Base-by-base conservation (phyloP, 2,888 invertebrate genomes). In the Protophormia terraenovae region DNA sequence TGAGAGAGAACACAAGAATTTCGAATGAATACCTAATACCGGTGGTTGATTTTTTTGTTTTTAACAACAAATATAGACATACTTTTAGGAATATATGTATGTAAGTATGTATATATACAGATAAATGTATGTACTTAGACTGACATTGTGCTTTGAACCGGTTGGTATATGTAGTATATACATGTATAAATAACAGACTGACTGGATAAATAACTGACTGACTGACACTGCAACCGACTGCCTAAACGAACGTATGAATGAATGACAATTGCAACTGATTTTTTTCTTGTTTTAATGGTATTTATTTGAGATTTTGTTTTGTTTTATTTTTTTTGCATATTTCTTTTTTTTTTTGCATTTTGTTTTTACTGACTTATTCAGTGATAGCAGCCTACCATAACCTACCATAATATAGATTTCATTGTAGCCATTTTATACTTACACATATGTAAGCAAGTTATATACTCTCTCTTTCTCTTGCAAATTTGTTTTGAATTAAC, bases 401-500 rank as follows among this genome's bases (percentile, higher is more conserved):
- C 90, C 90, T 90, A 90, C 89, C 90, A 86, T 89, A 90, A 90
- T 89, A 87, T 88, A 87, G 89, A 90, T 89, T 89, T 84, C 86
- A 89, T 88, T 90, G 89, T 88, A 88, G 88, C 89, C 72, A 27
- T 58, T 79, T 60, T 32, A 10, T 41, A 80, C 22, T 66, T 32
- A 60, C 32, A 67, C 69, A 27, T 50, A 47, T 7, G 5, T 50
- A 22, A 35, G 10, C 32, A 73, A 55, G 32, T 47, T 22, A 22
- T 50, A n/a, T 22, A 14, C 29, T 62, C 69, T 45, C 45, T 58
- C 16, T 27, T 32, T 53, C 53, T 64, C 53, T 72, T 66, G 29
- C 24, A 38, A n/a, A n/a, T n/a, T 53, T 79, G 12, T 35, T 53
- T n/a, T 62, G 35, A 24, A 58, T 14, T 16, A 38, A 71, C 38